phyloP scores from a whole-genome alignment of 1,140 invertebrate species.

The Megalopta genalis region DNA sequence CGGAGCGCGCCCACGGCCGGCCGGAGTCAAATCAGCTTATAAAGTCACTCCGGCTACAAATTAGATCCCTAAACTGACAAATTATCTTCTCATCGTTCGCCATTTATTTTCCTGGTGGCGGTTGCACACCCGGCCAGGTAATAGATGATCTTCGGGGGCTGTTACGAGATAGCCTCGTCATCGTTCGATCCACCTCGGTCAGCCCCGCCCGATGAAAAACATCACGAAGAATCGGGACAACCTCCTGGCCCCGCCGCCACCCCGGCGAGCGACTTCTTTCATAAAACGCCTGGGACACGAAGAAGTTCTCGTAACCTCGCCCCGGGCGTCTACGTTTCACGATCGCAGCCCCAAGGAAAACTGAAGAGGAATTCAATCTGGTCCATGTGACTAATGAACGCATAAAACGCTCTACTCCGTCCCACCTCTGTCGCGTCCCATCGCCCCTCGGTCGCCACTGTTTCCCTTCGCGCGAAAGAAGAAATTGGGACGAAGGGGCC shows the following conservation, averaged over 20 bases:
- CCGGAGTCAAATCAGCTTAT: slow-evolving; percentile 16
- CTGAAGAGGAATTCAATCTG: slow-evolving; percentile 71
- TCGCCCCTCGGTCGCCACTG: not conserved
- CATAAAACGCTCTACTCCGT: slow-evolving; percentile 67
- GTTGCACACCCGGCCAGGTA: slow-evolving; percentile 26
- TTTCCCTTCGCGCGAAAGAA: slow-evolving; percentile 14
- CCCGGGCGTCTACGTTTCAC: slow-evolving; percentile 2
- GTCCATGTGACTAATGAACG: slow-evolving; percentile 73
- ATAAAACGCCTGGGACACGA: slow-evolving; percentile 43
- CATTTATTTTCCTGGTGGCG: slow-evolving; percentile 20
- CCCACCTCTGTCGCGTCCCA: slow-evolving; percentile 49
- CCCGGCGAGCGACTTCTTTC: slow-evolving; percentile 6
- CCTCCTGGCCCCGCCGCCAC: no score
- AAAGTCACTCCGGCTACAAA: slow-evolving; percentile 27
- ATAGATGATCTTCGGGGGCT: slow-evolving; percentile 25
- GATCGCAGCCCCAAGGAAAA: slow-evolving; percentile 39
- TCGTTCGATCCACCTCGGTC: slow-evolving; percentile 41
- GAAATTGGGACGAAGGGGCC: not conserved
- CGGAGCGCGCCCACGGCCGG: not conserved
- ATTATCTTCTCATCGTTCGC: slow-evolving; percentile 25
- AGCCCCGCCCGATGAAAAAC: slow-evolving; percentile 50
- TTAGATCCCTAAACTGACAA: slow-evolving; percentile 41
- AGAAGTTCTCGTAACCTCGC: slow-evolving; percentile 36
- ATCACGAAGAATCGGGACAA: slow-evolving; percentile 22
- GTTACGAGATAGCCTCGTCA: slow-evolving; percentile 43